Conservation (phyloP, 2,113 vertebrate species). For the Mionectes macconnelli region DNA sequence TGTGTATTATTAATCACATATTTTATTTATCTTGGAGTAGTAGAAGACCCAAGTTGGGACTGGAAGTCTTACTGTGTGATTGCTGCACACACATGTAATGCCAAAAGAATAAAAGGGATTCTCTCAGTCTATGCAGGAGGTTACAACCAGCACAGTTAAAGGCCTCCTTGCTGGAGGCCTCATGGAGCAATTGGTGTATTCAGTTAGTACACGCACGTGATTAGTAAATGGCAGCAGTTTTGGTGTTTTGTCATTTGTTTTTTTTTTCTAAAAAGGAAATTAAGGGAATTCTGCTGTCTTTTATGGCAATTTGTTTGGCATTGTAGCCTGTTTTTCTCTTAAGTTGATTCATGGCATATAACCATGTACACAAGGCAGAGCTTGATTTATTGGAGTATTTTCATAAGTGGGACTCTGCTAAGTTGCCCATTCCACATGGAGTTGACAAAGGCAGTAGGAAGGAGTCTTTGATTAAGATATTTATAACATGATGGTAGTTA, state of each 20-base stretch:
- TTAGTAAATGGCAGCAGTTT: background rate
- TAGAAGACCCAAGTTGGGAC: background rate
- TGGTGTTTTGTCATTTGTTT: no score
- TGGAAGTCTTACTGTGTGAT: background rate
- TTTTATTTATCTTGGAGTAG: constrained; percentile 1
- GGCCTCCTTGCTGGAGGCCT: background rate
- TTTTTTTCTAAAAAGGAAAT: no score
- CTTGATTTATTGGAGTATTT: background rate
- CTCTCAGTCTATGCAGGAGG: background rate
- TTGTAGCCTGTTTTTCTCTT: background rate
- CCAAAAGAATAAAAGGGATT: background rate
- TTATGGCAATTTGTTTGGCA: background rate
- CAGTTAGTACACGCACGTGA: background rate
- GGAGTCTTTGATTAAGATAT: background rate
- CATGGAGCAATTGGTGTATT: background rate
- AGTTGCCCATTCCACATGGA: background rate
- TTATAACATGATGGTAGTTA: background rate
- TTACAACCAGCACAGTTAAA: background rate
- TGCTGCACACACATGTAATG: background rate
- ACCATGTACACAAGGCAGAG: background rate
- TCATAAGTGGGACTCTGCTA: accelerated
- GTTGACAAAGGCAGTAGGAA: background rate
- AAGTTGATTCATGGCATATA: background rate
- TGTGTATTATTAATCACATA: constrained; percentile 41
- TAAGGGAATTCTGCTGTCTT: background rate